phyloP scores from a whole-genome alignment of 2,888 invertebrate species.

The Endomychus coccineus region DNA sequence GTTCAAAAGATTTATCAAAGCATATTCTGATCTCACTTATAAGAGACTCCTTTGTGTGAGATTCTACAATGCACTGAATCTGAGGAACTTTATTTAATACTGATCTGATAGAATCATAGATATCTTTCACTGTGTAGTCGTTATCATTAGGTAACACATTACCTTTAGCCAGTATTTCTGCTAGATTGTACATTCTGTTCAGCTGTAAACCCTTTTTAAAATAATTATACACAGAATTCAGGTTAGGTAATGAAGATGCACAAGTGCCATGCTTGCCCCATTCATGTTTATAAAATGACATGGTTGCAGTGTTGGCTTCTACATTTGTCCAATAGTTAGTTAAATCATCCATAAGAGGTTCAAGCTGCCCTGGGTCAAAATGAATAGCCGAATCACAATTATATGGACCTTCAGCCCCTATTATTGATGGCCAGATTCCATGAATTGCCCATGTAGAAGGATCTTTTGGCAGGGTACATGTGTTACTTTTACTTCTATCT shows the following conservation, averaged over 20 bases:
- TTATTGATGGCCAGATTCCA: constrained; percentile 75
- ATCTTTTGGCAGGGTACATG: constrained; percentile 56
- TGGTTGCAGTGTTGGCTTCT: constrained; percentile 47
- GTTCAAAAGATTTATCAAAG: constrained; percentile 57
- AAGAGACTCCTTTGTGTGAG: constrained; percentile 50
- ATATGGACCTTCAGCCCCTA: constrained; percentile 57
- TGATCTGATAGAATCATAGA: constrained; percentile 49
- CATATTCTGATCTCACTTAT: constrained; percentile 68
- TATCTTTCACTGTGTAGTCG: constrained; percentile 44
- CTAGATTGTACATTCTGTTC: constrained; percentile 55
- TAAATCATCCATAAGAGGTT: constrained; percentile 45
- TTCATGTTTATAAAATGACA: constrained; percentile 70
- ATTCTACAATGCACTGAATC: constrained; percentile 57
- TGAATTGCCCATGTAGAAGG: constrained; percentile 69
- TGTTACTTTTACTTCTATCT: constrained; percentile 50
- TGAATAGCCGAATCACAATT: constrained; percentile 64
- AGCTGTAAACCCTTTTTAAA: constrained; percentile 58
- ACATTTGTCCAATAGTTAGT: constrained; percentile 62
- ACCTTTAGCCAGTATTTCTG: constrained; percentile 49
- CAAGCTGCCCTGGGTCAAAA: constrained; percentile 56
- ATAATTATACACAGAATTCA: constrained; percentile 60
- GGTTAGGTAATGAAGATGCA: constrained; percentile 50
- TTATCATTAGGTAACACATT: constrained; percentile 51
- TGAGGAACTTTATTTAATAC: constrained; percentile 52
- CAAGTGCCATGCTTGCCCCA: constrained; percentile 82